phyloP scores from a whole-genome alignment of 2,888 invertebrate species.

The Muscina levida region DNA sequence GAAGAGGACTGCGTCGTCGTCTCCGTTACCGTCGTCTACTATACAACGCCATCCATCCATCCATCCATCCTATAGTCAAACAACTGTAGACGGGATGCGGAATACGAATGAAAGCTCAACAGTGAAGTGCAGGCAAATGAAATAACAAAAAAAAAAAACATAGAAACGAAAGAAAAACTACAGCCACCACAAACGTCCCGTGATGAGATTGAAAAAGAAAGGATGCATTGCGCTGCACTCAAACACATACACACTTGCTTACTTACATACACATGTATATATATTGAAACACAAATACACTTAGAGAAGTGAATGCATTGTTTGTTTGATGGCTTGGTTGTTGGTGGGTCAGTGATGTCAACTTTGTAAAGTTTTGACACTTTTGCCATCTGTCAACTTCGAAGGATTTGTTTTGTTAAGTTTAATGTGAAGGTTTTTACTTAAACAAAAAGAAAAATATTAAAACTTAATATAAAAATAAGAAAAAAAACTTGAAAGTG shows the following conservation, averaged over 20 bases:
- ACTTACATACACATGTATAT: no score
- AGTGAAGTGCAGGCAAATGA: not conserved
- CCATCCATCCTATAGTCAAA: not conserved
- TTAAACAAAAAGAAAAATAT: no score
- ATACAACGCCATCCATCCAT: not conserved
- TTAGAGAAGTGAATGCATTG: not conserved
- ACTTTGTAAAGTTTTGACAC: not conserved
- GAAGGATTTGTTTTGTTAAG: no score
- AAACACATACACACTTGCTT: not conserved
- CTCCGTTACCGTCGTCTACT: not conserved
- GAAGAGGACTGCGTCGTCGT: no score
- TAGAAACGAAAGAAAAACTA: constrained; percentile 13
- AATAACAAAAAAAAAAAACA: constrained; percentile 9
- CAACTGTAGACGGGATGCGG: constrained; percentile 7
- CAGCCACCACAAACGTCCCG: constrained; percentile 15
- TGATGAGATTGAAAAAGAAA: constrained; percentile 15
- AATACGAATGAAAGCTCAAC: constrained; percentile 20
- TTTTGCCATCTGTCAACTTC: no score
- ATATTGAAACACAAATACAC: not conserved
- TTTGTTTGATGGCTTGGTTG: constrained; percentile 26
- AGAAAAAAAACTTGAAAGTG: no score
- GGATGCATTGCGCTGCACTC: constrained; percentile 15
- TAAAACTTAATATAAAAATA: no score
- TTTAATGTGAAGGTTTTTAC: no score
- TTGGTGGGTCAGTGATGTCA: not conserved